These are phyloP conservation scores for Panagrolaimus sp. DNA, from an alignment of 1,140 invertebrate species.

Conservation along the genomic window DNA sequence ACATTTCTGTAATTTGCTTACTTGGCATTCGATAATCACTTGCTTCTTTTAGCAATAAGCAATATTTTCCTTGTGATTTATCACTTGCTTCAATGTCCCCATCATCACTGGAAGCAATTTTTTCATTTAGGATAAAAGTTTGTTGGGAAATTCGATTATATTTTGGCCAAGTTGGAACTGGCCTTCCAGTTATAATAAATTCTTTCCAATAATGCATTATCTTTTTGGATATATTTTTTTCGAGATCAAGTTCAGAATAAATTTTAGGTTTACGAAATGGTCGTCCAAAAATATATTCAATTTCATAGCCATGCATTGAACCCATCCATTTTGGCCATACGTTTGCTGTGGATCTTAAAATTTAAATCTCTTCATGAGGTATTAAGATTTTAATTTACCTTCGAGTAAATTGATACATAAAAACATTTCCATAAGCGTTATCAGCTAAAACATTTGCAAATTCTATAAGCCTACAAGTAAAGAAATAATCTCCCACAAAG, in stretches of 20 bases:
- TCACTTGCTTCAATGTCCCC: background rate
- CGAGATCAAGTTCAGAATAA: slow-evolving; percentile 76
- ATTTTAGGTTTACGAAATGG: slow-evolving; percentile 73
- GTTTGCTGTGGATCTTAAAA: slow-evolving; percentile 62
- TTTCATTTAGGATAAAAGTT: slow-evolving; percentile 5
- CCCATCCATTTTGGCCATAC: slow-evolving; percentile 93
- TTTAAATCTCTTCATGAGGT: no score
- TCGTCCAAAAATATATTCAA: slow-evolving; percentile 85
- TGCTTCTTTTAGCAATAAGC: background rate
- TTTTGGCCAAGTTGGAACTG: background rate
- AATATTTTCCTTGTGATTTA: slow-evolving; percentile 5
- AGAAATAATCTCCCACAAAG: slow-evolving; percentile 90
- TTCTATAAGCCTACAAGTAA: slow-evolving; percentile 88
- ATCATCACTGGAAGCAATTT: background rate
- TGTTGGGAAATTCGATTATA: slow-evolving; percentile 5
- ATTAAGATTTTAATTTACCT: slow-evolving; percentile 61
- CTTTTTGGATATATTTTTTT: slow-evolving; percentile 73
- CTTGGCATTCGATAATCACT: slow-evolving; percentile 3
- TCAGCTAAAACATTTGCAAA: slow-evolving; percentile 77
- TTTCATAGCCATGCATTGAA: slow-evolving; percentile 90
- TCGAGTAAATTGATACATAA: slow-evolving; percentile 90
- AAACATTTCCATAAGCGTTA: slow-evolving; percentile 75
- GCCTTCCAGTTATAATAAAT: slow-evolving; percentile 62
- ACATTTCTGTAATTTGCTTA: no score
- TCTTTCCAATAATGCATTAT: slow-evolving; percentile 93